phyloP scores from a whole-genome alignment of 2,113 vertebrate species.

The Anolis carolinensis region DNA sequence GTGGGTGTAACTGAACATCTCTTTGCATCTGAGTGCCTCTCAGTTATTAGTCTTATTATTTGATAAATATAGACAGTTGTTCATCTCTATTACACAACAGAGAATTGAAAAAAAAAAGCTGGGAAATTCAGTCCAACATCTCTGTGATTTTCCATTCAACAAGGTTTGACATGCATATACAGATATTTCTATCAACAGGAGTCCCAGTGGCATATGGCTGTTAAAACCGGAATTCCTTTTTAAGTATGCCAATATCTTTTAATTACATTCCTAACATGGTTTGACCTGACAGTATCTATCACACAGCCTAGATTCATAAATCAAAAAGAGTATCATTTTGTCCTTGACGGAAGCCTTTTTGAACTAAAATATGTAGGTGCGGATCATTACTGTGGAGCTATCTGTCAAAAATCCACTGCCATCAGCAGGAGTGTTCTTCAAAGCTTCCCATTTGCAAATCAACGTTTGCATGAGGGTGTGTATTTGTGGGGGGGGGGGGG shows the following conservation, averaged over 20 bases:
- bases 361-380: not conserved
- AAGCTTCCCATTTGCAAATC: not conserved
- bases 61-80: too few relatives aligned
- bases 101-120: not conserved
- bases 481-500: not conserved
- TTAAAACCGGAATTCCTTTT: slow-evolving; percentile 21
- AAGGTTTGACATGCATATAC: not conserved
- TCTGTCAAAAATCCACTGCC: slow-evolving; percentile 3
- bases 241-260: slow-evolving; percentile 32
- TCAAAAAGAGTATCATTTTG: not conserved
- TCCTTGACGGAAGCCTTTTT: slow-evolving; percentile 12
- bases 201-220: accelerated
- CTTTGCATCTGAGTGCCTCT: not conserved
- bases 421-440: slow-evolving; percentile 21
- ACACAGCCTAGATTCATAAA: slow-evolving; percentile 49
- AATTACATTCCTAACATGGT: slow-evolving; percentile 52
- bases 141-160: not conserved
- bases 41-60: not conserved
- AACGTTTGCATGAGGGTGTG: not conserved
- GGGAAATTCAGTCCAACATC: not conserved
- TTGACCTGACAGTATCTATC: slow-evolving; percentile 45
- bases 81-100: not conserved
- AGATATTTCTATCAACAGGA: not conserved
- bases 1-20: not conserved
- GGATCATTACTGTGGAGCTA: slow-evolving; percentile 34